Evolutionary conservation across 2,888 invertebrate species (phyloP), one percentile per base, ranked within the genome.

Genomic region (Ormyrus nitidulus): DNA sequence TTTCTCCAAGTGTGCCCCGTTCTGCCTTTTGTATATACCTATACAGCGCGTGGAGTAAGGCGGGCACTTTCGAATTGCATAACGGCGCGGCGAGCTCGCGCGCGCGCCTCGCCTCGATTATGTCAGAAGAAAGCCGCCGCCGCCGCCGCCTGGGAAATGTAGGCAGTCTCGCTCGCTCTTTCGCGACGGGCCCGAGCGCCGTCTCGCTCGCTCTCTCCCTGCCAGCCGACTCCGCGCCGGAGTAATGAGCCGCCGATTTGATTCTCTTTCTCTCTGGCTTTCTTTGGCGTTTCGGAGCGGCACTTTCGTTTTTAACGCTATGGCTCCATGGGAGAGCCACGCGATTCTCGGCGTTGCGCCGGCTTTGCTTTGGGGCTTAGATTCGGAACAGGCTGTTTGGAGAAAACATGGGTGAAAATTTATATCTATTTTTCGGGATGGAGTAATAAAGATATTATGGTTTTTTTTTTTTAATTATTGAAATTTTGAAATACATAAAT

Each of bases 61-160:
- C 90, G 89, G 89, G 89, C 89, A 90, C 90, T 90, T 90, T 90
- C 90, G 88, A 90, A 90, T 90, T 90, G 88, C 90, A 90, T 90
- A 90, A 90, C 86, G 81, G 83, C 68, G 75, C 34, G 34, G 34
- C 34, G 4, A 3, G 34, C 69, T 34, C 49, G 51, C 13, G 56
- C 78, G 86, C 89, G 88, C 90, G 89, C 89, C 89, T 90, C 89
- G 89, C 84, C 90, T 89, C 89, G 89, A 88, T 90, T 90, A 90
- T 90, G 89, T 90, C 90, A 90, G 90, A 90, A 90, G 90, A 89
- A 90, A 90, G 90, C 59, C 49, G 58, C 66, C 11, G 69, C 76
- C 34, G 58, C 58, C 54, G 86, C 85, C 84, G 87, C 86, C 87
- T 87, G 88, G 87, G 88, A 88, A 88, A 88, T 87, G 86, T 87